Base-by-base conservation (phyloP, 2,888 invertebrate species). In the Alviniconcha strummeri region DNA sequence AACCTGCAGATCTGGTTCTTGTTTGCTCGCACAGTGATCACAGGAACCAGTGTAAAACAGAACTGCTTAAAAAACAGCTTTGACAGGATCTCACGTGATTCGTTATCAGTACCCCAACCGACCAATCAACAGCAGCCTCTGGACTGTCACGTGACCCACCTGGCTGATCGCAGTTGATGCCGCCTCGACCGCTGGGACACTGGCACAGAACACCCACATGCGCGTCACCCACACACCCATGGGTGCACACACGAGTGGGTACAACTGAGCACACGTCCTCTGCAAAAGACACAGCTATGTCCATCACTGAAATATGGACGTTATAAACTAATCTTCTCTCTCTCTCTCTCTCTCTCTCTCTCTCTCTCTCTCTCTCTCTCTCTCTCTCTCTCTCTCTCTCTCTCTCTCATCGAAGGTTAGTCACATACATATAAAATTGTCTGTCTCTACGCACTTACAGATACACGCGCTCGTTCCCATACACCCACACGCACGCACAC, bases 201-300 rank as follows among this genome's bases (percentile, higher is more conserved):
- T 78, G 75, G 56, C 85, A 85, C 52, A 85, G 72, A 4, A 82
- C 64, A 8, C 85, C 85, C n/a, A 67, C 17, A 36, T 64, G 55
- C 19, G 83, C 11, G 79, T 84, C 84, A 60, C 85, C 85, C 67
- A 82, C 69, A 69, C 85, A 85, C 8, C 54, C 67, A 13, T 54
- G 72, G 17, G 67, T 83, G 71, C 85, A 85, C 72, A 83, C 8
- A 17, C n/a, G 36, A 4, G 54, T 54, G 15, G 84, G 80, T 15
- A 84, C 75, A 1, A 67, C 8, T 13, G 54, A 11, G 54, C 84
- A 84, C 9, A 84, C 36, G 13, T 57, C 76, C 19, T 55, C 84
- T 84, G 84, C 8, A 36, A 77, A 54, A 71, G 9, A 81, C 69
- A 81, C 19, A 81, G 15, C n/a, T n/a, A 17, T 36, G 19, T 36